These are phyloP conservation scores for Cyanocitta stelleri DNA, from an alignment of 2,113 vertebrate species.

Conservation along the genomic window DNA sequence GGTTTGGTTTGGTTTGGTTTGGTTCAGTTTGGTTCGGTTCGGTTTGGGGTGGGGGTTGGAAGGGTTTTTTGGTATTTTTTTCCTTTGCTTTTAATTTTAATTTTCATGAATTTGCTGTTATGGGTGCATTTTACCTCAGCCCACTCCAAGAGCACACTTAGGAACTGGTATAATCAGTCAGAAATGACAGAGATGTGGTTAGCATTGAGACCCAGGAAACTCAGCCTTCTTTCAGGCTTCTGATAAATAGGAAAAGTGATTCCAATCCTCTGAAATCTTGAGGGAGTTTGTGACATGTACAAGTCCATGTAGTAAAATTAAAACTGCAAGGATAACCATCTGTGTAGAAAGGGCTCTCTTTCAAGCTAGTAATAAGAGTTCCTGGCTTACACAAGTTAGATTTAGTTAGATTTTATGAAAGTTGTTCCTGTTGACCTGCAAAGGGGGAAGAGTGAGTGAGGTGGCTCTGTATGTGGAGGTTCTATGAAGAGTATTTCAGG, in stretches of 20 bases:
- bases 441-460: neutral
- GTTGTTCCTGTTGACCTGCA: neutral
- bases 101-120: neutral
- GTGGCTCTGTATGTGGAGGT: accelerated
- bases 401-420: neutral
- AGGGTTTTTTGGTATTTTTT: accelerated
- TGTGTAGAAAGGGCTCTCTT: neutral
- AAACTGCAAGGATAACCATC: neutral
- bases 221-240: neutral
- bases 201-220: neutral
- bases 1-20: neutral
- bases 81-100: neutral
- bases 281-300: neutral
- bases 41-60: neutral
- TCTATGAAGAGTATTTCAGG: neutral
- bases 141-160: neutral
- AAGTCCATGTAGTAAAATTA: neutral
- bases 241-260: neutral
- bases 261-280: neutral
- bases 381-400: neutral
- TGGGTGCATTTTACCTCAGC: neutral
- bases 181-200: neutral
- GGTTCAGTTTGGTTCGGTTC: neutral
- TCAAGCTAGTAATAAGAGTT: neutral
- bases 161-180: neutral